Percentiles rank a stretch among this genome's conserved stretches.
These are phyloP conservation scores for Heteromormyrus szaboi DNA, from an alignment of 2,797 vertebrate genomes.

Conservation along the genomic window DNA sequence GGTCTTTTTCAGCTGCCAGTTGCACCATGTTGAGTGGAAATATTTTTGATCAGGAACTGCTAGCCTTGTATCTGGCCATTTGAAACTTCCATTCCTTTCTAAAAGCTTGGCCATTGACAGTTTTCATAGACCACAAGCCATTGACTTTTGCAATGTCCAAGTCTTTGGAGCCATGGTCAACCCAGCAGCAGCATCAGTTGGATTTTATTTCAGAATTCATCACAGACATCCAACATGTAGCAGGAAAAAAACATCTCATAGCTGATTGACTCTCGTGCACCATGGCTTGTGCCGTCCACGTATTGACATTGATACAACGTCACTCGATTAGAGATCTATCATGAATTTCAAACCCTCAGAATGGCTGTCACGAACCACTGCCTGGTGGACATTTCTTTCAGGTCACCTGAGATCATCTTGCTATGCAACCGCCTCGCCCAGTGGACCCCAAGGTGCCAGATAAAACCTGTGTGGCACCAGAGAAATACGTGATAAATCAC, in stretches of 20 bases:
- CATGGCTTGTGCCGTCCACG: background rate
- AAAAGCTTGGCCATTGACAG: background rate
- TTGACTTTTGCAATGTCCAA: background rate
- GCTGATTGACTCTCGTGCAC: background rate
- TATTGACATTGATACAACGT: conserved; percentile 5
- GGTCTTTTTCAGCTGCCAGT: background rate
- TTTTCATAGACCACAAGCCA: background rate
- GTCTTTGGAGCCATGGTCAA: background rate
- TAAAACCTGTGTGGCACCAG: background rate
- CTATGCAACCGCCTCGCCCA: background rate
- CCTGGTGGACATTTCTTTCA: background rate
- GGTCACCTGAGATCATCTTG: background rate
- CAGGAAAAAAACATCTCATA: background rate
- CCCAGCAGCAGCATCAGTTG: background rate
- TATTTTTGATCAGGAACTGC: background rate
- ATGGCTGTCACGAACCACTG: background rate
- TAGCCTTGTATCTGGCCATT: background rate
- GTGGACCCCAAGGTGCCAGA: background rate
- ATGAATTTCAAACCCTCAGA: background rate
- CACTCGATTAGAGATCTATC: background rate
- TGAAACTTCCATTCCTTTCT: background rate
- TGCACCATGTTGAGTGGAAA: background rate
- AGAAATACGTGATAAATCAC: background rate
- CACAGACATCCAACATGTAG: background rate
- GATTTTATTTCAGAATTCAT: background rate